Evolutionary conservation across 2,797 vertebrate genomes (phyloP), one percentile per base, ranked within the genome.

Genomic region (Loriculus beryllinus): DNA sequence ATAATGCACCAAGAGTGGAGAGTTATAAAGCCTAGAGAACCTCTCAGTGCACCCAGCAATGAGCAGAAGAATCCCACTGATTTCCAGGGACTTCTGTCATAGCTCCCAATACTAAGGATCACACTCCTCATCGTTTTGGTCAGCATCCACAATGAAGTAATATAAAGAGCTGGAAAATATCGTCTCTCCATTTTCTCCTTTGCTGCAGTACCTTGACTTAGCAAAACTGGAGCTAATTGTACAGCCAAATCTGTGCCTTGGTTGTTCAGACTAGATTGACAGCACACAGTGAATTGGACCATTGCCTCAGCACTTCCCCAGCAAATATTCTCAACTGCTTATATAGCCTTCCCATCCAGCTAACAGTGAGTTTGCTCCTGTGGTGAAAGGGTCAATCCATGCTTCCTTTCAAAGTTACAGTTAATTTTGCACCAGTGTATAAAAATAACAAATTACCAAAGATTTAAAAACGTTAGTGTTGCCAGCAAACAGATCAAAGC

Each of bases 401-500:
- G 17, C 9, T 93, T 94, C 51, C 45, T 81, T 83, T 89, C 57
- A 18, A 64, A 69, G 42, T 40, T 21, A 65, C 10, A 76, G 54
- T 89, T 75, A 63, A 93, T 93, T 92, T 87, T 63, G 60, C 76
- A 92, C 26, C 35, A 65, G 43, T 7, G 31, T 51, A 69, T 43
- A 89, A 89, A 94, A 91, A 62, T 22, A 82, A 75, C 52, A 85
- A 72, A 78, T 87, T 87, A 69, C 39, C 35, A 67, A 70, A 78
- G 49, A 86, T 76, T 89, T 75, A 0, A 59, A 88, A 93, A 87
- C 42, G 28, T 75, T 92, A 83, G 33, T 39, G 72, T 83, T 91
- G 52, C 79, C 69, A 92, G 67, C 43, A 91, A 93, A 48, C 14
- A 89, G 79, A 87, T 91, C 84, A 95, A 86, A 94, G 72, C 31